Evolutionary conservation across 2,888 invertebrate species (phyloP).

Genomic region (Andricus curvator): DNA sequence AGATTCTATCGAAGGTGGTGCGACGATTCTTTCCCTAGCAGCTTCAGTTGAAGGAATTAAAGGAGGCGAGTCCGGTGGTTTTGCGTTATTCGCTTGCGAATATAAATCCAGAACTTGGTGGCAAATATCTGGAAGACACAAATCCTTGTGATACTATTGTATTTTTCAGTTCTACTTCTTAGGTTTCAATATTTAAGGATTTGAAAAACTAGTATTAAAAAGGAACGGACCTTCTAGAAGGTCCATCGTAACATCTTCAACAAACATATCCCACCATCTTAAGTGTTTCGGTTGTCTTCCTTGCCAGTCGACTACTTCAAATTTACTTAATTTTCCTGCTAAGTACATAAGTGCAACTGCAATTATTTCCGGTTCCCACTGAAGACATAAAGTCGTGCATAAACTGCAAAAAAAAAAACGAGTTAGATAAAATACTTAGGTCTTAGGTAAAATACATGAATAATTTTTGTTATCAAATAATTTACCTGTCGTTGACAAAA

Average conservation of each 20-base stretch:
- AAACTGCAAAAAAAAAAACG: constrained; percentile 81
- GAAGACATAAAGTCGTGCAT: constrained; percentile 96
- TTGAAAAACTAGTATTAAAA: background rate
- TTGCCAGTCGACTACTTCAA: constrained; percentile 96
- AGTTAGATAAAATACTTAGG: background rate
- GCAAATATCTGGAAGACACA: constrained; percentile 88
- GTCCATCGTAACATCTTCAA: constrained; percentile 96
- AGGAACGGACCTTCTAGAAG: constrained; percentile 86
- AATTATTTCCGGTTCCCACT: constrained; percentile 99
- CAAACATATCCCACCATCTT: constrained; percentile 99
- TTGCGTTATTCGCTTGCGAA: constrained; percentile 84
- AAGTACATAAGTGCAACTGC: constrained; percentile 98
- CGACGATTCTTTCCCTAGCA: constrained; percentile 66
- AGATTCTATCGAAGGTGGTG: constrained; percentile 67
- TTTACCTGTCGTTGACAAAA: constrained; percentile 96
- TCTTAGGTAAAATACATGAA: constrained; percentile 22
- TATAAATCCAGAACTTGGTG: constrained; percentile 97
- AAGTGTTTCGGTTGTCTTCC: constrained; percentile 87
- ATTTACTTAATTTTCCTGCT: constrained; percentile 96
- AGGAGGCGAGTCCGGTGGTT: constrained; percentile 86
- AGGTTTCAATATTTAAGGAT: background rate
- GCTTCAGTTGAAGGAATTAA: constrained; percentile 78
- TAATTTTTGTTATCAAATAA: constrained; percentile 11
- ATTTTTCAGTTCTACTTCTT: background rate
- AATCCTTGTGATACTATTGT: background rate